Base-by-base conservation (phyloP, 2,113 vertebrate species). In the Callipepla squamata region DNA sequence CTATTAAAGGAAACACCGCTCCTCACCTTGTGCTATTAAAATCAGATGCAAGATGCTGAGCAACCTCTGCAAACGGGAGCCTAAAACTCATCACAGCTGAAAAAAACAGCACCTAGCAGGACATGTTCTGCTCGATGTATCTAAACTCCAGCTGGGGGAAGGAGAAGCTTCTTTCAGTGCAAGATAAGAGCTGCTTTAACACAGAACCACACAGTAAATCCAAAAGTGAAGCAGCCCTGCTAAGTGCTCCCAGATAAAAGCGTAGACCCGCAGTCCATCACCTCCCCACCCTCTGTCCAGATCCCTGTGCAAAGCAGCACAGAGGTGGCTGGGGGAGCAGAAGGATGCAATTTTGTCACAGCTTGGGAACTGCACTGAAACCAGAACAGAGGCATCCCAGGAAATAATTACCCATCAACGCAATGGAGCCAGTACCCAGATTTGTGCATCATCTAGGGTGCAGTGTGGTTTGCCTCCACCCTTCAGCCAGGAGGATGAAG, bases 11-110 rank as follows among this genome's bases (percentile, higher is more conserved):
- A 80, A 80, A 68, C 21, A 12, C 73, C 17, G 34, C 38, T 32
- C 69, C 77, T 86, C 85, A 63, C 79, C 63, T 83, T 50, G 76
- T 42, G 47, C 80, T 93, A 59, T 88, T 89, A 80, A 51, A 81
- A 38, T 45, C 83, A 14, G 38, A 50, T 0, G 1, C 21, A 36
- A 80, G 65, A 72, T 23, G 51, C 51, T 3, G 16, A 76, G 61
- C 58, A 87, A 50, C 62, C 73, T 50, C 38, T 6, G 34, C 48
- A 53, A 89, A 66, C 1, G 25, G 3, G 68, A 87, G 40, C 83
- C 73, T 70, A 53, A 48, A 92, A 81, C 34, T 55, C 25, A 1
- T 66, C 1, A 1, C 53, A 47, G 74, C 58, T 61, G 38, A 61
- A 89, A 84, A 11, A 55, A 25, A 47, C 40, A 30, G 59, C 12